A percentile compares a stretch with the other conserved stretches of the same genome.
These are phyloP conservation scores for Tupiocoris notatus DNA, from an alignment of 2,888 invertebrate species.

Conservation along the genomic window DNA sequence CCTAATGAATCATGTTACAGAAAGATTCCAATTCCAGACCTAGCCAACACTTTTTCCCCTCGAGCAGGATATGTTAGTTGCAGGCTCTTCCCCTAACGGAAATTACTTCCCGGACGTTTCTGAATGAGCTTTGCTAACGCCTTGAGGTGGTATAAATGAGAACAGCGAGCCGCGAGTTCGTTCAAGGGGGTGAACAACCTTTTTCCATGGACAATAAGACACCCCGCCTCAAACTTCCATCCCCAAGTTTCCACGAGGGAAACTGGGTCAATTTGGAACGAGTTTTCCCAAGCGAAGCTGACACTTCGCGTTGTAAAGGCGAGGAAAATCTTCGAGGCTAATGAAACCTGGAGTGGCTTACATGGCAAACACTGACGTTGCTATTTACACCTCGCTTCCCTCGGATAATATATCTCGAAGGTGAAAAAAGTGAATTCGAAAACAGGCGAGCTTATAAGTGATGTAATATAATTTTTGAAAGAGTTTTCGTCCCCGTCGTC, in stretches of 20 bases:
- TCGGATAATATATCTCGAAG: too few species aligned
- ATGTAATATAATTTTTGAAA: too few species aligned
- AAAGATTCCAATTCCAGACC: neutral
- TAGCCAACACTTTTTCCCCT: too few species aligned
- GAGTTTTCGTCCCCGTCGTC: too few species aligned
- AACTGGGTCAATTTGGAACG: neutral
- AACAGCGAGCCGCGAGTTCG: neutral
- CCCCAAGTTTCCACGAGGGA: neutral
- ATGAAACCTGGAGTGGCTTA: neutral
- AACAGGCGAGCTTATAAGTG: too few species aligned
- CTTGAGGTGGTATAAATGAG: neutral
- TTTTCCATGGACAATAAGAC: neutral
- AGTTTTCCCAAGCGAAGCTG: neutral
- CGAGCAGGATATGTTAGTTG: too few species aligned
- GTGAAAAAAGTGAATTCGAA: too few species aligned
- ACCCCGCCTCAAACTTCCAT: neutral
- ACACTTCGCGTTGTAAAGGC: neutral
- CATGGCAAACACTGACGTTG: neutral
- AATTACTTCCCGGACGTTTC: neutral
- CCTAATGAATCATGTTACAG: too few species aligned
- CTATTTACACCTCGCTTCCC: neutral
- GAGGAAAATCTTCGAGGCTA: neutral
- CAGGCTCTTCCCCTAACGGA: neutral
- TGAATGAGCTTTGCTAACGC: neutral
- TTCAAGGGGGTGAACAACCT: neutral